phyloP scores from a whole-genome alignment of 2,888 invertebrate genomes.

The Hypsopygia costalis region DNA sequence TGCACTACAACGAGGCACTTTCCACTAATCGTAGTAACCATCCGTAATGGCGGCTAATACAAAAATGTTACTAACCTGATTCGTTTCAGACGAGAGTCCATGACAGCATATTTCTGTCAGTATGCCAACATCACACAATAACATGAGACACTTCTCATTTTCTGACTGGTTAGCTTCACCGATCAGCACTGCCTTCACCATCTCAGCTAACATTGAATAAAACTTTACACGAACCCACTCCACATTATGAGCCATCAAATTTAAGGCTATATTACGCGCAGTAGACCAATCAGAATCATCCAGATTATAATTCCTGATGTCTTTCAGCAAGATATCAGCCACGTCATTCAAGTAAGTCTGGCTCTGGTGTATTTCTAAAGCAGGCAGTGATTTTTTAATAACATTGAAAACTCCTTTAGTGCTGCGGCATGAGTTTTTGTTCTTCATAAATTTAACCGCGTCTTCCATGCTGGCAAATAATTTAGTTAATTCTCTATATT shows the following conservation, averaged over 20 bases:
- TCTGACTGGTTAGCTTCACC: constrained; percentile 57
- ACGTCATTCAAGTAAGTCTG: constrained; percentile 71
- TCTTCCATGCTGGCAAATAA: constrained; percentile 56
- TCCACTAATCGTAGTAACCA: too few relatives aligned
- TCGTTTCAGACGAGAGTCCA: constrained; percentile 69
- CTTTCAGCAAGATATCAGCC: constrained; percentile 50
- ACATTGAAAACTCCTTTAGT: constrained; percentile 53
- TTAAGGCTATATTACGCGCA: constrained; percentile 65
- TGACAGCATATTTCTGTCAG: constrained; percentile 83
- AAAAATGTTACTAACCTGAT: constrained; percentile 39
- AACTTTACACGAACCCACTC: constrained; percentile 74
- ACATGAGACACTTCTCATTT: constrained; percentile 70
- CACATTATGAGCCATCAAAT: constrained; percentile 79
- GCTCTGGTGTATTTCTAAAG: constrained; percentile 81
- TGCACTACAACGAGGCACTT: too few relatives aligned
- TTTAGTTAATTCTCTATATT: constrained; percentile 55
- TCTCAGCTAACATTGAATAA: constrained; percentile 75
- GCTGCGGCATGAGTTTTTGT: constrained; percentile 40
- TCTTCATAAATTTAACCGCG: constrained; percentile 56
- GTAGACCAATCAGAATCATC: constrained; percentile 53
- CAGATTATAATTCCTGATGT: constrained; percentile 48
- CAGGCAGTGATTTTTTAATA: constrained; percentile 76
- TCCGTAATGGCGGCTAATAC: too few relatives aligned
- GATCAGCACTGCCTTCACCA: constrained; percentile 77
- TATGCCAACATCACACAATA: constrained; percentile 79